These are phyloP conservation scores for Teleopsis dalmanni DNA, from an alignment of 1,140 invertebrate species.

Conservation along the genomic window DNA sequence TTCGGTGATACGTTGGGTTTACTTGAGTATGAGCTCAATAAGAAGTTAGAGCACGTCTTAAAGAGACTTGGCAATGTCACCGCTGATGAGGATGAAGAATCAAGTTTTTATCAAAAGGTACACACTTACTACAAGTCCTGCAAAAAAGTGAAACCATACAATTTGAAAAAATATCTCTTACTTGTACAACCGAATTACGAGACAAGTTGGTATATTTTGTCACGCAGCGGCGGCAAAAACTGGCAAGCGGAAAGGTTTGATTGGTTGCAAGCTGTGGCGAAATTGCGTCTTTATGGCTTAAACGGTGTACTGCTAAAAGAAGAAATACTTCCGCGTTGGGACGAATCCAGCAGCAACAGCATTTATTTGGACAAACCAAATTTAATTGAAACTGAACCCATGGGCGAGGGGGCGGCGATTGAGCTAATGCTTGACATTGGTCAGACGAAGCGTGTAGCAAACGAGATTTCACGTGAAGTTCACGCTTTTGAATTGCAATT, in stretches of 20 bases:
- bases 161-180: conserved; percentile 36
- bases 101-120: conserved; percentile 20
- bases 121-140: conserved; percentile 33
- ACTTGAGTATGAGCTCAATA: conserved; percentile 27
- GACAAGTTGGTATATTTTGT: conserved; percentile 26
- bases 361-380: conserved; percentile 35
- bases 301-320: conserved; percentile 34
- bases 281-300: conserved; percentile 27
- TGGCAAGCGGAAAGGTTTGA: conserved; percentile 29
- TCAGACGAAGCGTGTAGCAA: conserved; percentile 33
- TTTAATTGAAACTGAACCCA: conserved; percentile 26
- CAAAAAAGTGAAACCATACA: conserved; percentile 37
- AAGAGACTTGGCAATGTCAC: not conserved
- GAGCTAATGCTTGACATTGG: conserved; percentile 36
- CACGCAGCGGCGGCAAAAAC: conserved; percentile 17
- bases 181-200: conserved; percentile 22
- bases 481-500: conserved; percentile 26
- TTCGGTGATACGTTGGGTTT: conserved; percentile 26
- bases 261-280: conserved; percentile 29
- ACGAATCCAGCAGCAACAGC: conserved; percentile 27
- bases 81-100: not conserved
- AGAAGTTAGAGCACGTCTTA: conserved; percentile 25
- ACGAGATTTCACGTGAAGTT: conserved; percentile 29
- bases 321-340: conserved; percentile 34
- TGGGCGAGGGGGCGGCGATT: conserved; percentile 36